phyloP scores from a whole-genome alignment of 2,113 vertebrate genomes.

The Marmota flaviventris region DNA sequence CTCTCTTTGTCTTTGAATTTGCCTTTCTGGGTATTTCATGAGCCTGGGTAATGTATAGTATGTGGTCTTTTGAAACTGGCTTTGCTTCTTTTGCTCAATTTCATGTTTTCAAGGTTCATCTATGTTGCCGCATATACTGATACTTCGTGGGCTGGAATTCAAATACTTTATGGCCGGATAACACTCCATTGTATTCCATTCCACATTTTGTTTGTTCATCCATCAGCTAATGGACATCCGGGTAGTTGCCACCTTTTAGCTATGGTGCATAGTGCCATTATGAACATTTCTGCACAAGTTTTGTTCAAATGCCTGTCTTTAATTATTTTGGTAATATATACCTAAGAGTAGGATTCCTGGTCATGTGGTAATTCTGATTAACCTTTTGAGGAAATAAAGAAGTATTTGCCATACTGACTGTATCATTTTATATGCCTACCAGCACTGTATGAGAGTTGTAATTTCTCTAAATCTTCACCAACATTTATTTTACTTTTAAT shows the following conservation, averaged over 20 bases:
- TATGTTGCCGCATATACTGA: rapidly evolving
- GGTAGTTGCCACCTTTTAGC: background rate
- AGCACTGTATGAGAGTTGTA: background rate
- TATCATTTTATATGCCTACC: background rate
- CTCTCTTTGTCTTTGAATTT: background rate
- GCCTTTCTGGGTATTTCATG: background rate
- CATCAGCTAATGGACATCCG: background rate
- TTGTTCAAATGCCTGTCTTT: background rate
- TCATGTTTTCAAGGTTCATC: background rate
- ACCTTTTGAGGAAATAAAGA: background rate
- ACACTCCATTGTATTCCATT: background rate
- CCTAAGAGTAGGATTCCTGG: background rate
- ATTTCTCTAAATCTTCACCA: background rate
- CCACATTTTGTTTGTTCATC: background rate
- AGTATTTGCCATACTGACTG: background rate
- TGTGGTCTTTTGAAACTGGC: background rate
- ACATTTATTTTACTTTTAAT: background rate
- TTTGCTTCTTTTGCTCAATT: background rate
- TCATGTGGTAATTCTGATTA: background rate
- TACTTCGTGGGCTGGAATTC: background rate
- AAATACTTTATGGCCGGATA: background rate
- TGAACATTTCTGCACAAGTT: background rate
- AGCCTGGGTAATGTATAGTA: background rate
- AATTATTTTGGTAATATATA: background rate
- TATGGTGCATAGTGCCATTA: background rate